A percentile compares a stretch with the other conserved stretches of the same genome.
phyloP scores from a whole-genome alignment of 2,888 invertebrate species.

The Scaptomyza reducta region DNA sequence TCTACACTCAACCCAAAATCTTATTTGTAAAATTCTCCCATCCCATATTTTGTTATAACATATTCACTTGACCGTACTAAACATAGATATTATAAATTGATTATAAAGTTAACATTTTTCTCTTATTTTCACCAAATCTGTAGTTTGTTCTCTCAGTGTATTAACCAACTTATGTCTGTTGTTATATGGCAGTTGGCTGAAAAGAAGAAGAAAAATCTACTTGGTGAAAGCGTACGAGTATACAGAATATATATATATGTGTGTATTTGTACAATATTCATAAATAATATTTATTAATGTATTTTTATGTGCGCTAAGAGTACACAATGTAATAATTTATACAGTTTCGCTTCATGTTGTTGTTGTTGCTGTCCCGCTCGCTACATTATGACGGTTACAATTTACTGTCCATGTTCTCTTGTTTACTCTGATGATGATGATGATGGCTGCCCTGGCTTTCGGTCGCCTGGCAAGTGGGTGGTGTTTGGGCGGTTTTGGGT shows the following conservation, averaged over 20 bases:
- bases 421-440: slow-evolving; percentile 71
- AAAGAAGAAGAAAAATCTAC: slow-evolving; percentile 31
- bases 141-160: slow-evolving; percentile 43
- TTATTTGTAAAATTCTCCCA: background rate
- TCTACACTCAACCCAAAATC: background rate
- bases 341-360: slow-evolving; percentile 56
- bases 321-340: slow-evolving; percentile 80
- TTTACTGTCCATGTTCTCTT: slow-evolving; percentile 79
- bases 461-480: slow-evolving; percentile 35
- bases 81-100: too few species aligned
- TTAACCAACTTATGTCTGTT: slow-evolving; percentile 52
- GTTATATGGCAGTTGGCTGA: slow-evolving; percentile 53
- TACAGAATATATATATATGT: slow-evolving; percentile 64
- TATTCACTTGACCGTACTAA: too few species aligned
- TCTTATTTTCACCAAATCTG: too few species aligned
- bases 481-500: slow-evolving; percentile 9
- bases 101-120: too few species aligned
- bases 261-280: slow-evolving; percentile 55
- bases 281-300: slow-evolving; percentile 82
- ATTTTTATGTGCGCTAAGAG: slow-evolving; percentile 81
- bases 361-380: slow-evolving; percentile 46
- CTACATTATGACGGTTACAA: slow-evolving; percentile 77
- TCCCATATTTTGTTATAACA: too few species aligned
- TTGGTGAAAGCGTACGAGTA: slow-evolving; percentile 56
- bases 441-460: slow-evolving; percentile 54